Evolutionary conservation across 2,113 vertebrate species (phyloP).

Genomic region (Glaucomys volans): DNA sequence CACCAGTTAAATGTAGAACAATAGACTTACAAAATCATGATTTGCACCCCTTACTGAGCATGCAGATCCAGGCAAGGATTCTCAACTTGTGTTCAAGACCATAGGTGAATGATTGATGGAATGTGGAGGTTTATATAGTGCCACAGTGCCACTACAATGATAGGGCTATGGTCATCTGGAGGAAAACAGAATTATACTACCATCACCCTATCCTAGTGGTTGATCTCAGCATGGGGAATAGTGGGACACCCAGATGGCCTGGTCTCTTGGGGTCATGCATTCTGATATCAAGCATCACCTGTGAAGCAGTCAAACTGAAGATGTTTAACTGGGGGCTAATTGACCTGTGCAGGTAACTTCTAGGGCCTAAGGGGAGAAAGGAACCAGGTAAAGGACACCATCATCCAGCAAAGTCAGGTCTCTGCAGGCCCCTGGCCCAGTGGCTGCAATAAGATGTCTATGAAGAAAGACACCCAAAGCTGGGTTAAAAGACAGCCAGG

Average conservation of each 20-base stretch:
- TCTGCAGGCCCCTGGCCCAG: neutral
- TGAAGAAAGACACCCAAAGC: neutral
- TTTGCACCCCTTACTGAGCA: neutral
- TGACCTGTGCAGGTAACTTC: neutral
- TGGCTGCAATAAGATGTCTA: neutral
- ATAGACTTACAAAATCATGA: neutral
- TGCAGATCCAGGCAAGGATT: neutral
- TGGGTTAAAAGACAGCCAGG: neutral
- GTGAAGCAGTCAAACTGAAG: neutral
- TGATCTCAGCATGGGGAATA: neutral
- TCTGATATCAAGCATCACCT: neutral
- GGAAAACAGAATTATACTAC: neutral
- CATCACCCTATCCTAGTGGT: too few relatives aligned
- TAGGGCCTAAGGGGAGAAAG: neutral
- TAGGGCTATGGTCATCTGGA: neutral
- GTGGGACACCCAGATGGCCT: too few relatives aligned
- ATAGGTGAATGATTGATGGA: neutral
- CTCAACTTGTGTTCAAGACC: neutral
- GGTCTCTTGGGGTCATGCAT: neutral
- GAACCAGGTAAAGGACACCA: neutral
- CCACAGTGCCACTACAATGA: neutral
- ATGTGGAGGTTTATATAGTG: neutral
- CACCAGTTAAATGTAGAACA: neutral
- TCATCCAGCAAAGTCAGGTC: accelerated
- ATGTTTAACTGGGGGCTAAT: too few relatives aligned